Conservation (phyloP, 2,797 vertebrate genomes). For the Kryptolebias ocellatus region DNA sequence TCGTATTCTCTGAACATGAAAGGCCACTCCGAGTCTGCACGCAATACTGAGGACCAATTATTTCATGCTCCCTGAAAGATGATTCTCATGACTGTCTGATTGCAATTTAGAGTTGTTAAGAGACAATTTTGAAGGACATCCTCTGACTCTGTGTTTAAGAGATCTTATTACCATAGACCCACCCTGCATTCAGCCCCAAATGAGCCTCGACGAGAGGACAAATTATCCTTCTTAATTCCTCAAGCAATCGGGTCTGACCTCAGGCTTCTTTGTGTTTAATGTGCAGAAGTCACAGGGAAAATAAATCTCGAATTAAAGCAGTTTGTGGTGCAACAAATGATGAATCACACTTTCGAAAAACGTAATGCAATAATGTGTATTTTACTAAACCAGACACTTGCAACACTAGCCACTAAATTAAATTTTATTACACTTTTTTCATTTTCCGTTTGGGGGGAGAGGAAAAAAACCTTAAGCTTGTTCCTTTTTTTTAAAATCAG, state of each 20-base stretch:
- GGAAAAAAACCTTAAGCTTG: conserved; percentile 27
- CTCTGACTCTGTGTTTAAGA: conserved; percentile 31
- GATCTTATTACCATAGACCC: conserved; percentile 38
- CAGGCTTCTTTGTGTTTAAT: conserved; percentile 1
- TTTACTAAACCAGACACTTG: conserved; percentile 41
- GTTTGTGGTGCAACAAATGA: conserved; percentile 43
- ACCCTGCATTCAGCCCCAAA: conserved; percentile 14
- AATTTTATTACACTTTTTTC: conserved; percentile 47
- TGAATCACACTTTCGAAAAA: conserved; percentile 30
- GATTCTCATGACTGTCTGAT: conserved; percentile 44
- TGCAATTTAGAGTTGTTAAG: conserved; percentile 48
- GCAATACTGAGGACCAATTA: conserved; percentile 4
- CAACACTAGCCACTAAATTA: conserved; percentile 38
- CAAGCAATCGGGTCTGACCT: conserved; percentile 29
- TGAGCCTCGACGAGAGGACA: conserved; percentile 16
- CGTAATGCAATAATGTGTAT: conserved; percentile 33
- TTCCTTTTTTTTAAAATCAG: conserved; percentile 26
- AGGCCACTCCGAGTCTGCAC: conserved; percentile 39
- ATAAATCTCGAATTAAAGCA: conserved; percentile 19
- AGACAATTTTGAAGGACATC: conserved; percentile 44
- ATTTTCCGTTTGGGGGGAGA: not conserved
- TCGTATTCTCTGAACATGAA: conserved; percentile 55
- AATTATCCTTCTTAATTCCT: conserved; percentile 43
- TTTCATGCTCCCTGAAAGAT: conserved; percentile 37
- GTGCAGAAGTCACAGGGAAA: not conserved